Conservation (phyloP, 92 coral and sea anemone species). For the Epizoanthus fatuus region DNA sequence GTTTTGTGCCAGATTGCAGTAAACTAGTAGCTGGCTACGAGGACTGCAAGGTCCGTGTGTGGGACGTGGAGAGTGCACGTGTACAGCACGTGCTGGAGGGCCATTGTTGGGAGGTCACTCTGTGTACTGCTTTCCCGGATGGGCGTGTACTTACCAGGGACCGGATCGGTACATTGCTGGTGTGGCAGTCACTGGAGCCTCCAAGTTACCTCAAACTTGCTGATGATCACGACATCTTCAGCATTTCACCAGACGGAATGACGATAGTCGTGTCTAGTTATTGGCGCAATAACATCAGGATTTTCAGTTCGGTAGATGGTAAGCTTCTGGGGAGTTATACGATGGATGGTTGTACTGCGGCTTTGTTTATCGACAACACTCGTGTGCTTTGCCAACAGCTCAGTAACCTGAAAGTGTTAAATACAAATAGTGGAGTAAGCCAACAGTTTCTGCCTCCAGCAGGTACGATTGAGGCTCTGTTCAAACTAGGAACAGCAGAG, state of each 20-base stretch:
- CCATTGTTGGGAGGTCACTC: conserved; percentile 10
- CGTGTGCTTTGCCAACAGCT: not conserved
- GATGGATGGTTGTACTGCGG: not conserved
- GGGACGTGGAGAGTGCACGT: not conserved
- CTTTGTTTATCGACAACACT: not conserved
- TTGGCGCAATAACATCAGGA: not conserved
- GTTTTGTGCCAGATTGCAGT: not conserved
- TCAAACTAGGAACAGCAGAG: too few relatives aligned
- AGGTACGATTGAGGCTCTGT: not conserved
- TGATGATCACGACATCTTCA: not conserved
- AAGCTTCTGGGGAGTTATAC: conserved; percentile 14
- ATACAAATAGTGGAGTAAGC: not conserved
- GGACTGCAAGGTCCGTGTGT: conserved; percentile 25
- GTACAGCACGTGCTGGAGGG: not conserved
- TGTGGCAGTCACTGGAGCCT: conserved; percentile 28
- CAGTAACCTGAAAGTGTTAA: conserved; percentile 1
- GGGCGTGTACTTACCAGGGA: conserved; percentile 27
- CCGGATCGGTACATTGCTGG: conserved; percentile 17
- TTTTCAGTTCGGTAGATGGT: conserved; percentile 22
- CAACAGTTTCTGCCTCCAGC: not conserved
- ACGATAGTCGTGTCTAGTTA: conserved; percentile 13
- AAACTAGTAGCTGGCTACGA: conserved; percentile 15
- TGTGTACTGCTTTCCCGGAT: not conserved
- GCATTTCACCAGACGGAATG: conserved; percentile 10
- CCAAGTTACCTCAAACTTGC: conserved; percentile 16